Percentiles rank a stretch among this genome's conserved stretches.
These are phyloP conservation scores for Thereuonema tuberculata DNA, from an alignment of 1,140 invertebrate species.

Conservation along the genomic window DNA sequence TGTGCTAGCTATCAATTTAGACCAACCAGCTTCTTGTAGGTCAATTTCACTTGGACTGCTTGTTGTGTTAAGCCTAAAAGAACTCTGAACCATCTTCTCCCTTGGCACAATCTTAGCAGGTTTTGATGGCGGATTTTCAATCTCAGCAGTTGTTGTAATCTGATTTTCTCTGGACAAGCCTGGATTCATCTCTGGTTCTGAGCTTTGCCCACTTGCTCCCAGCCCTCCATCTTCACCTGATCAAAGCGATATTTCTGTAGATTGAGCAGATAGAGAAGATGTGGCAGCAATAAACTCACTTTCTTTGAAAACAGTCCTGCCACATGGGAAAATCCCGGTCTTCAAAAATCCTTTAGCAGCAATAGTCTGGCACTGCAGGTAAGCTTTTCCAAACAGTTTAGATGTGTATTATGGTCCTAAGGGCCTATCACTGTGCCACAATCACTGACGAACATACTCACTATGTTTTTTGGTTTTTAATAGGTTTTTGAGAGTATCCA, in stretches of 20 bases:
- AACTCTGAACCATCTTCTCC: neutral
- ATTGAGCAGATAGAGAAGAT: neutral
- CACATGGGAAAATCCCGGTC: neutral
- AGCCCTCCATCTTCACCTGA: neutral
- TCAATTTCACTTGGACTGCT: too few species aligned
- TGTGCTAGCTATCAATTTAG: neutral
- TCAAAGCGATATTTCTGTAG: neutral
- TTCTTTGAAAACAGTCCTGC: neutral
- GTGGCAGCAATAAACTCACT: neutral
- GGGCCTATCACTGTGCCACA: neutral
- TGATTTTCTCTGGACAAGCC: neutral
- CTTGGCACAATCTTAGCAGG: neutral
- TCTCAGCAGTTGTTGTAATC: neutral
- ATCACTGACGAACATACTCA: neutral
- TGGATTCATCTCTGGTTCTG: neutral
- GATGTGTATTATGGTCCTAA: neutral
- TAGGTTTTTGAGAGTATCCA: slow-evolving; percentile 18
- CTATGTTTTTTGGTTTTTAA: too few species aligned
- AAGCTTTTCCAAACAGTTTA: neutral
- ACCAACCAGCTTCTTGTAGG: too few species aligned
- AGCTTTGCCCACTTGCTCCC: neutral
- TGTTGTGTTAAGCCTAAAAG: too few species aligned
- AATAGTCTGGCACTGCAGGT: neutral
- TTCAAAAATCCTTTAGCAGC: neutral
- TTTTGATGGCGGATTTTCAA: neutral